Percentiles rank a stretch among this genome's conserved stretches.
phyloP scores from a whole-genome alignment of 2,888 invertebrate species.

The Aphelenchoides bicaudatus region DNA sequence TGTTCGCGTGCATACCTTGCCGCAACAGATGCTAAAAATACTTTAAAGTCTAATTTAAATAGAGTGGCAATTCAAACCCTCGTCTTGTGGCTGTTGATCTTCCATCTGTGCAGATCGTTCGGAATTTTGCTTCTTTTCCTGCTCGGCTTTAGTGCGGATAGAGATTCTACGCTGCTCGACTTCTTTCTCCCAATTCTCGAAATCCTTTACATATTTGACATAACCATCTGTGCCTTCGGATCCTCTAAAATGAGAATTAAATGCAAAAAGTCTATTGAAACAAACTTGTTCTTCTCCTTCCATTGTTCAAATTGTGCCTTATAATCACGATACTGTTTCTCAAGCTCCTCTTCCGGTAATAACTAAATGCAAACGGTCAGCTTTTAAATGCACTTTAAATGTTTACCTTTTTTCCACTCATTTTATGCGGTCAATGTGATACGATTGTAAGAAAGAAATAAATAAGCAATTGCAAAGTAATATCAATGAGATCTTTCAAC shows the following conservation, averaged over 20 bases:
- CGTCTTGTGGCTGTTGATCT: conserved; percentile 23
- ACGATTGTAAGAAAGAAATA: too few species aligned
- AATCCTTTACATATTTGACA: conserved; percentile 54
- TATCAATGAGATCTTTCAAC: too few species aligned
- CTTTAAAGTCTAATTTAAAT: too few species aligned
- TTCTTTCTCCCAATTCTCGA: conserved; percentile 56
- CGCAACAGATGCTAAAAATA: conserved; percentile 31
- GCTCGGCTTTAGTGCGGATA: conserved; percentile 40
- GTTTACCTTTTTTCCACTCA: too few species aligned
- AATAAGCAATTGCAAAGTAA: too few species aligned
- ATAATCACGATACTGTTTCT: conserved; percentile 56
- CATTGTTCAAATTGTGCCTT: conserved; percentile 55
- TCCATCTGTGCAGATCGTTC: conserved; percentile 20
- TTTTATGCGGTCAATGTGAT: too few species aligned
- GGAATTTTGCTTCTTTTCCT: too few species aligned
- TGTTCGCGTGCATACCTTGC: conserved; percentile 49
- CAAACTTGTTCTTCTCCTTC: conserved; percentile 55
- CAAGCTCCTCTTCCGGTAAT: conserved; percentile 52
- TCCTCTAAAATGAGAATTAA: conserved; percentile 33
- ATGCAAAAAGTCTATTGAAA: conserved; percentile 4
- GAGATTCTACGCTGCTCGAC: conserved; percentile 48
- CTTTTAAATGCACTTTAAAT: too few species aligned
- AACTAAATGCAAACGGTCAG: conserved; percentile 27
- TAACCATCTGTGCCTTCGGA: conserved; percentile 55
- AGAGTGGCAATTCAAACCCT: background rate